Evolutionary conservation across 2,797 vertebrate species (phyloP).

Genomic region (Myripristis jacobus): DNA sequence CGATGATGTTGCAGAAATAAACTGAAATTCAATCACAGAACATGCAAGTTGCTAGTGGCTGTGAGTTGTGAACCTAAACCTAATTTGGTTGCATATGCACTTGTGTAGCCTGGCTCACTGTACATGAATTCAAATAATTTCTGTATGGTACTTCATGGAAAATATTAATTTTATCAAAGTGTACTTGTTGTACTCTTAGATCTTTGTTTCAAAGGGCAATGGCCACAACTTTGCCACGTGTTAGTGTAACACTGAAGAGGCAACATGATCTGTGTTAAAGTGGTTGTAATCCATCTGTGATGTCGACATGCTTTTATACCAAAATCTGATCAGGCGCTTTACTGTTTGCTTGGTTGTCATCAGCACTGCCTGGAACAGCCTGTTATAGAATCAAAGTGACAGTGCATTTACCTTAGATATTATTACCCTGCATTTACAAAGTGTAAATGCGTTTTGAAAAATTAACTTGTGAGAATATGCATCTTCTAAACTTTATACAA

Average conservation of each 20-base stretch:
- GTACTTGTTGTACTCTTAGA: background rate
- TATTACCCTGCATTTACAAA: slow-evolving; percentile 44
- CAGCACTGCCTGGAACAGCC: slow-evolving; percentile 51
- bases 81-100: no score
- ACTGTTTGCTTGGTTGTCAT: slow-evolving; percentile 36
- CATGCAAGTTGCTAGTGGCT: no score
- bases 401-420: slow-evolving; percentile 40
- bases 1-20: background rate
- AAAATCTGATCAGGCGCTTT: slow-evolving; percentile 65
- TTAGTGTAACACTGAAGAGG: slow-evolving; percentile 25
- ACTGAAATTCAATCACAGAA: background rate
- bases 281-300: slow-evolving; percentile 36
- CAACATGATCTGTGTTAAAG: slow-evolving; percentile 36
- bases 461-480: slow-evolving; percentile 33
- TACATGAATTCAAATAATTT: background rate
- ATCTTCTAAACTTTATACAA: background rate
- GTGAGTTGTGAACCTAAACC: no score
- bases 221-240: background rate
- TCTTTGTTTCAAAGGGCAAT: background rate
- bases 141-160: background rate
- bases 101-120: no score
- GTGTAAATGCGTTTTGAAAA: background rate
- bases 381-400: slow-evolving; percentile 57
- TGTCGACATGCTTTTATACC: slow-evolving; percentile 64
- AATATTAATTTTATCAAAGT: background rate